These are phyloP conservation scores for Eupithecia dodoneata DNA, from an alignment of 2,888 invertebrate species.

Conservation along the genomic window DNA sequence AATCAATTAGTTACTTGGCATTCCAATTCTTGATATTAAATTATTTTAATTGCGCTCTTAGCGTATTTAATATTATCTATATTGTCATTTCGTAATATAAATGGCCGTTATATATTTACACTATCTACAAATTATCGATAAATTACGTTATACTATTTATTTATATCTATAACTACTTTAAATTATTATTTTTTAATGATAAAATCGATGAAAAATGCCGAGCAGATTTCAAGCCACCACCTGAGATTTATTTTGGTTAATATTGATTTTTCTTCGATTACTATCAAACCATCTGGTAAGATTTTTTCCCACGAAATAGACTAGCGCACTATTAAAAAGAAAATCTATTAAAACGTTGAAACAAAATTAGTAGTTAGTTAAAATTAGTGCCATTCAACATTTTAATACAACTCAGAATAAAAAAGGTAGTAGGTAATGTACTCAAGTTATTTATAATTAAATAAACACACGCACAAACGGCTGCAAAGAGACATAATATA, in stretches of 20 bases:
- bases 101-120: conserved; percentile 46
- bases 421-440: not conserved
- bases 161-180: not conserved
- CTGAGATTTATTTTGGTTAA: not conserved
- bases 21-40: conserved; percentile 16
- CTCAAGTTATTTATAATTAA: not conserved
- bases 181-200: not conserved
- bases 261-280: not conserved
- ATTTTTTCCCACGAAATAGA: conserved; percentile 15
- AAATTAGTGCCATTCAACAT: not conserved
- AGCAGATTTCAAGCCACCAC: not conserved
- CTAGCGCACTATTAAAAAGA: conserved; percentile 31
- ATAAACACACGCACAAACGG: not conserved
- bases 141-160: not conserved
- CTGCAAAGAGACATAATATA: not conserved
- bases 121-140: conserved; percentile 30
- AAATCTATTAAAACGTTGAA: not conserved
- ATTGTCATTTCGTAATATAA: conserved; percentile 49
- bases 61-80: conserved; percentile 46
- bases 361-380: no score
- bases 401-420: not conserved
- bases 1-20: conserved; percentile 12
- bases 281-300: not conserved
- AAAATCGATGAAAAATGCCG: not conserved
- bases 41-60: conserved; percentile 44